phyloP scores from a whole-genome alignment of 64 coral and sea anemone species.

The Porites australiensis region DNA sequence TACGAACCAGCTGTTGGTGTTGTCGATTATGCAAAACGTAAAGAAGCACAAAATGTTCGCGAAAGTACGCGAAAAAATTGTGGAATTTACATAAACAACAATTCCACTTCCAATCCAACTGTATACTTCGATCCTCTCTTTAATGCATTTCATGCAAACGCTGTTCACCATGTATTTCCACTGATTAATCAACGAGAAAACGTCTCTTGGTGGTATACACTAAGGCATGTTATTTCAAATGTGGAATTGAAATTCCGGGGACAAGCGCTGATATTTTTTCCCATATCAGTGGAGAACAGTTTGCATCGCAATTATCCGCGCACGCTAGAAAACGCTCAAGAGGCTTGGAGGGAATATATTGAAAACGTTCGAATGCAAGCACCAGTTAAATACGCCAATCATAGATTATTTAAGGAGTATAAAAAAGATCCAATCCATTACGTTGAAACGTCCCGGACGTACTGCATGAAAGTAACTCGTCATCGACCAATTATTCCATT shows the following conservation, averaged over 20 bases:
- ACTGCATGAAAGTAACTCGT: conserved; percentile 6
- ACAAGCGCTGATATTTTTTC: conserved; percentile 10
- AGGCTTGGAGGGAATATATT: neutral
- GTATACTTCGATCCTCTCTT: conserved; percentile 13
- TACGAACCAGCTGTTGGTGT: conserved; percentile 23
- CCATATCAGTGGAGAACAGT: neutral
- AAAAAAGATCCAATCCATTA: neutral
- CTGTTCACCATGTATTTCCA: conserved; percentile 25
- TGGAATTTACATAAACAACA: neutral
- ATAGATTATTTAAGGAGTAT: conserved; percentile 7
- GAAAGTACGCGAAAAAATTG: neutral
- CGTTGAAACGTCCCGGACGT: neutral
- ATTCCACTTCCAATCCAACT: neutral
- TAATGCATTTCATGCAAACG: conserved; percentile 17
- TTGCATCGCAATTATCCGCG: conserved; percentile 23
- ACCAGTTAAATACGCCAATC: neutral
- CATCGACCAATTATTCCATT: neutral
- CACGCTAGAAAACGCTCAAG: too few relatives aligned
- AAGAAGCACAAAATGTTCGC: neutral
- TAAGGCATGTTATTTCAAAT: neutral
- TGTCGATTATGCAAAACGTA: neutral
- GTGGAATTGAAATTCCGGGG: conserved; percentile 45
- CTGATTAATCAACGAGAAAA: neutral
- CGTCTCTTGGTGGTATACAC: neutral
- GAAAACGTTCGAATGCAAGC: neutral